Conservation (phyloP, 23 tunicate genomes). For the Trididemnum nubilum region DNA sequence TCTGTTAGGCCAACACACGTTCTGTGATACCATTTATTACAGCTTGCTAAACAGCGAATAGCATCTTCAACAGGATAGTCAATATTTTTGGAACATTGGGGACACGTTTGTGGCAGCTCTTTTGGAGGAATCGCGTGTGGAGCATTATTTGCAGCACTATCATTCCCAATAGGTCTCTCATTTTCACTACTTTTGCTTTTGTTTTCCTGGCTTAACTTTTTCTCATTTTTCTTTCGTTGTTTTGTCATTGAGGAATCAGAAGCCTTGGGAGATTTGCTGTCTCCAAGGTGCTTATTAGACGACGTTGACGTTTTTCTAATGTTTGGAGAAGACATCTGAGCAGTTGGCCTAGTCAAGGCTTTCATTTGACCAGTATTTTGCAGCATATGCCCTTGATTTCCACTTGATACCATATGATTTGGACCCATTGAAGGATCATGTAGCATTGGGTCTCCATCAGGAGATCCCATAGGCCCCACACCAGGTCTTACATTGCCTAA, state of each 20-base stretch:
- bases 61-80: slow-evolving; percentile 44
- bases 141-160: slow-evolving; percentile 13
- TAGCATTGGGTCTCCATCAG: slow-evolving; percentile 50
- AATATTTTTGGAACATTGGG: slow-evolving; percentile 46
- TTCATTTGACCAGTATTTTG: slow-evolving; percentile 73
- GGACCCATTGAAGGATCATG: slow-evolving; percentile 45
- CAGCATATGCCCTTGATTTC: slow-evolving; percentile 70
- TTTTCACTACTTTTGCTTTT: slow-evolving; percentile 22
- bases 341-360: slow-evolving; percentile 55
- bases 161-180: slow-evolving; percentile 3
- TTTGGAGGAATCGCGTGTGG: slow-evolving; percentile 63
- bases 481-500: slow-evolving; percentile 40
- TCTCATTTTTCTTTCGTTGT: slow-evolving; percentile 63
- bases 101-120: slow-evolving; percentile 56
- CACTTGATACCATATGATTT: slow-evolving; percentile 53
- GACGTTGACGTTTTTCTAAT: slow-evolving; percentile 34
- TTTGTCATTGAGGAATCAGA: slow-evolving; percentile 15
- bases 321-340: slow-evolving; percentile 50
- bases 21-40: slow-evolving; percentile 77
- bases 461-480: slow-evolving; percentile 54
- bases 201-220: slow-evolving; percentile 39
- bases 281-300: slow-evolving; percentile 4
- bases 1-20: slow-evolving; percentile 80
- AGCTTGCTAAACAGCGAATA: slow-evolving; percentile 84
- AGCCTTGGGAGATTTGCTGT: slow-evolving; percentile 54